Percentiles rank a stretch among this genome's conserved stretches.
Evolutionary conservation across 2,888 invertebrate species (phyloP).

Genomic region (Psylliodes chrysocephalus): DNA sequence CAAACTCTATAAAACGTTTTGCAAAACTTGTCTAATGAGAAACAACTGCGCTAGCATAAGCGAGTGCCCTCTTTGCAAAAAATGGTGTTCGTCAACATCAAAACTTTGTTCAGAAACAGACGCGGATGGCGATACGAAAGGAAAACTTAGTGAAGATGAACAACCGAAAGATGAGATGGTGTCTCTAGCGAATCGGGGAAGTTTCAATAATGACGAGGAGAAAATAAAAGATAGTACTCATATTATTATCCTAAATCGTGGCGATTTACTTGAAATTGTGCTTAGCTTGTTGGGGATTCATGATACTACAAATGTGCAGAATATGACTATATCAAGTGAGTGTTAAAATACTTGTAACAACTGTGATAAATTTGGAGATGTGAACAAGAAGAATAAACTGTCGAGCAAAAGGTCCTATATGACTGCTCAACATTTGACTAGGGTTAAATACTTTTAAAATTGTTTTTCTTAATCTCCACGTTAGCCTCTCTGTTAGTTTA

Average conservation of each 20-base stretch:
- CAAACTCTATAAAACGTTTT: slow-evolving; percentile 24
- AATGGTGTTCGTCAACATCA: slow-evolving; percentile 29
- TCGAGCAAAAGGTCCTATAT: too few species aligned
- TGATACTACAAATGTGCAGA: slow-evolving; percentile 40
- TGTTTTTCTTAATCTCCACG: too few species aligned
- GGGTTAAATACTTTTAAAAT: too few species aligned
- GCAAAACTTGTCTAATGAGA: slow-evolving; percentile 14
- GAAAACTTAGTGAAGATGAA: not conserved
- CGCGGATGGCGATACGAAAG: not conserved
- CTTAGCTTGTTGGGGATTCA: slow-evolving; percentile 40
- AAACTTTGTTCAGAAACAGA: slow-evolving; percentile 8
- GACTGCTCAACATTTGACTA: too few species aligned
- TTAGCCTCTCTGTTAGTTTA: too few species aligned
- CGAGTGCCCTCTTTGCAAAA: slow-evolving; percentile 25
- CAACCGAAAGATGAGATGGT: not conserved
- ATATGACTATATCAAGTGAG: slow-evolving; percentile 34
- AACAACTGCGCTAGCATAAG: slow-evolving; percentile 5
- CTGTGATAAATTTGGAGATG: too few species aligned
- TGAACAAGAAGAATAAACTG: too few species aligned
- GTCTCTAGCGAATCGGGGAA: slow-evolving; percentile 8
- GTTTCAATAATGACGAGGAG: slow-evolving; percentile 12
- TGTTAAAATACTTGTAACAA: too few species aligned
- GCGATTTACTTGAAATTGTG: slow-evolving; percentile 38
- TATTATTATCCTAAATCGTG: slow-evolving; percentile 16
- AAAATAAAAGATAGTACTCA: slow-evolving; percentile 14